These are phyloP conservation scores for Osedax fenrisi DNA, from an alignment of 2,888 invertebrate genomes.

Conservation along the genomic window DNA sequence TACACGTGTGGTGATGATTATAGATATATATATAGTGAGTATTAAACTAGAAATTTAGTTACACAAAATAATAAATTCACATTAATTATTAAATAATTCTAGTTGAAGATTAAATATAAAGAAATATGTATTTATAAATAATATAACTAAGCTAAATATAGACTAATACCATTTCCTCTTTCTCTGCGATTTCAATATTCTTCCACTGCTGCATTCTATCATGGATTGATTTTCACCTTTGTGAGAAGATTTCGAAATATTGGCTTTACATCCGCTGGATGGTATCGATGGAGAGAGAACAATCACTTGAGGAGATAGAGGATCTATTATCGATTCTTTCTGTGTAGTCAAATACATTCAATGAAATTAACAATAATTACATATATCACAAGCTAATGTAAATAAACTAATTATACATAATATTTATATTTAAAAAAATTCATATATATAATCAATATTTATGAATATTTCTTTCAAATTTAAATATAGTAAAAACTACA, in stretches of 20 bases:
- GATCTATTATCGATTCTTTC: slow-evolving; percentile 32
- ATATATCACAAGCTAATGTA: no score
- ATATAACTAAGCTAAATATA: no score
- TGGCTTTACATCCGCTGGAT: slow-evolving; percentile 31
- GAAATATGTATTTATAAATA: no score
- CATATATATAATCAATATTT: background rate
- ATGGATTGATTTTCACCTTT: slow-evolving; percentile 11
- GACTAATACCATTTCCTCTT: slow-evolving; percentile 34
- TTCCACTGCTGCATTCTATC: slow-evolving; percentile 32
- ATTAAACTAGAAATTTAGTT: no score
- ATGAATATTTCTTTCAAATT: background rate
- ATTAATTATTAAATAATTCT: no score
- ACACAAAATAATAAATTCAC: no score
- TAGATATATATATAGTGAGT: no score
- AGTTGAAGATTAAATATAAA: no score
- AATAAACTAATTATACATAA: no score
- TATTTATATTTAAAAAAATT: background rate
- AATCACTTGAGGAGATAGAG: slow-evolving; percentile 33
- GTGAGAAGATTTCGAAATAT: slow-evolving; percentile 9
- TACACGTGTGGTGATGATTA: no score
- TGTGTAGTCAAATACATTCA: no score
- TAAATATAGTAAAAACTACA: background rate
- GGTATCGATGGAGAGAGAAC: slow-evolving; percentile 30
- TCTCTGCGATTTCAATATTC: slow-evolving; percentile 31
- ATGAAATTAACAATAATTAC: no score